A percentile compares a stretch with the other conserved stretches of the same genome.
These are phyloP conservation scores for Zelostemma sp. DNA, from an alignment of 1,140 invertebrate species.

Conservation along the genomic window DNA sequence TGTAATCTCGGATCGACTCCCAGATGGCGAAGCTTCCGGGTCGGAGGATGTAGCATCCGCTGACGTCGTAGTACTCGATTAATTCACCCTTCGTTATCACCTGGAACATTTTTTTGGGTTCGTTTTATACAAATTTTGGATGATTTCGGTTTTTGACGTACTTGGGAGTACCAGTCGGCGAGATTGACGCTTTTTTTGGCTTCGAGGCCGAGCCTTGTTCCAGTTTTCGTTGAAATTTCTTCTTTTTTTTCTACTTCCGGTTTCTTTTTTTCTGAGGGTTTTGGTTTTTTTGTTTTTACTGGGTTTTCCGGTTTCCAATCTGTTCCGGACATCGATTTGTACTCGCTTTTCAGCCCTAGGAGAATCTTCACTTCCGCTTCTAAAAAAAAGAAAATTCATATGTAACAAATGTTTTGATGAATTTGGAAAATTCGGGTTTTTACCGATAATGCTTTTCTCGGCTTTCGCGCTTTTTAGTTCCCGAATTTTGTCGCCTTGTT, in stretches of 20 bases:
- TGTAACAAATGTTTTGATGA: no score
- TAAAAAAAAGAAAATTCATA: neutral
- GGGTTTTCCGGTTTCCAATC: constrained; percentile 58
- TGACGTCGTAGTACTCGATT: constrained; percentile 99
- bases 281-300: constrained; percentile 74
- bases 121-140: constrained; percentile 2
- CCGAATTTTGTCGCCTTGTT: no score
- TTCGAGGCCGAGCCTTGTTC: constrained; percentile 93
- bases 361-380: constrained; percentile 66
- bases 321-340: constrained; percentile 79
- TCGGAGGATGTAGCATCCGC: constrained; percentile 97
- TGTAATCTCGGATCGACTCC: constrained; percentile 92
- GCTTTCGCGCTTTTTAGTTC: no score
- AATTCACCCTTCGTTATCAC: constrained; percentile 98
- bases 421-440: no score
- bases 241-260: constrained; percentile 57
- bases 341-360: constrained; percentile 82
- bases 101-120: constrained; percentile 26
- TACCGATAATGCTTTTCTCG: no score
- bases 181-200: constrained; percentile 93
- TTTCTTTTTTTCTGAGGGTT: constrained; percentile 49
- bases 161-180: constrained; percentile 98
- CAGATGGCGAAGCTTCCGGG: constrained; percentile 98
- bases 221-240: constrained; percentile 77
- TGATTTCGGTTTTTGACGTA: constrained; percentile 58